Percentiles rank a stretch among this genome's conserved stretches.
Evolutionary conservation across 1,140 invertebrate genomes (phyloP).

Genomic region (Lordiphosa collinella): DNA sequence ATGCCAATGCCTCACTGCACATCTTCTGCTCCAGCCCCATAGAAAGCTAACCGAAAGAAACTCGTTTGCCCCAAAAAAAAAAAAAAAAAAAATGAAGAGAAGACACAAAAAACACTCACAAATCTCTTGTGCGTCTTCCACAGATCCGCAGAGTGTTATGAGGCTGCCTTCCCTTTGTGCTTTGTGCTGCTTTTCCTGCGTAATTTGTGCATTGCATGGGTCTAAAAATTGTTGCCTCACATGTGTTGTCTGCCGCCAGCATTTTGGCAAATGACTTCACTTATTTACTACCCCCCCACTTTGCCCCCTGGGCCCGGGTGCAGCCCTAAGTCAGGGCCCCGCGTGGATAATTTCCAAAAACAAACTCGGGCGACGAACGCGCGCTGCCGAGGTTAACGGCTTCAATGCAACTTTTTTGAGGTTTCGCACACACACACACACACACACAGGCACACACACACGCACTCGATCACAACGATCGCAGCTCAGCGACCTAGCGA

Average conservation of each 20-base stretch:
- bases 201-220: constrained; percentile 27
- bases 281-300: constrained; percentile 23
- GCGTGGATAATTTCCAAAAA: constrained; percentile 68
- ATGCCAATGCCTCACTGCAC: constrained; percentile 5
- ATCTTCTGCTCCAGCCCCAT: constrained; percentile 21
- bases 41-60: constrained; percentile 46
- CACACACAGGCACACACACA: constrained; percentile 6
- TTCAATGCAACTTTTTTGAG: constrained; percentile 78
- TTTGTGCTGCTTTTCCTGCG: constrained; percentile 10
- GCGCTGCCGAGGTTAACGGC: constrained; percentile 77
- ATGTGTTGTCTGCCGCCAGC: constrained; percentile 40
- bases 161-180: constrained; percentile 6
- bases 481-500: constrained; percentile 59
- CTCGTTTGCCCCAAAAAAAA: neutral
- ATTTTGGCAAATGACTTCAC: constrained; percentile 77
- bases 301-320: neutral
- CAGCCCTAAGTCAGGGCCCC: constrained; percentile 16
- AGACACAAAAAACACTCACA: constrained; percentile 69
- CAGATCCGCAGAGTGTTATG: no score
- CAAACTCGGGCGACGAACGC: constrained; percentile 76
- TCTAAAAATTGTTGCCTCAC: constrained; percentile 41
- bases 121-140: constrained; percentile 42
- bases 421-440: constrained; percentile 41
- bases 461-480: constrained; percentile 24
- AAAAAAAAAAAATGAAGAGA: neutral